phyloP scores from a whole-genome alignment of 2,888 invertebrate species.

The Ectropis crepuscularia region DNA sequence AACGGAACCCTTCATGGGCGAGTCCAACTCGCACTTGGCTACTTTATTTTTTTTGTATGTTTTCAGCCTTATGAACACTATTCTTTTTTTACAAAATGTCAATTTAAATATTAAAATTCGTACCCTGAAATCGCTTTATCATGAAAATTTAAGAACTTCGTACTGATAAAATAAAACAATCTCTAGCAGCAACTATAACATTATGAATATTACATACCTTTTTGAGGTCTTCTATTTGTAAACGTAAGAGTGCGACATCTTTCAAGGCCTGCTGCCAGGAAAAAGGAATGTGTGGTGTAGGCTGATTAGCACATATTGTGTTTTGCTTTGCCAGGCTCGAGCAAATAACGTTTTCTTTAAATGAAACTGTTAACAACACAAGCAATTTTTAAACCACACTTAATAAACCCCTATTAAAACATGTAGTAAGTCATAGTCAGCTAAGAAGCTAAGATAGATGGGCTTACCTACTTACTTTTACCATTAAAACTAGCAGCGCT shows the following conservation, averaged over 20 bases:
- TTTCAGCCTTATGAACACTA: too few relatives aligned
- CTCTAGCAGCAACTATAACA: neutral
- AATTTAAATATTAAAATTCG: too few relatives aligned
- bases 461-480: too few relatives aligned
- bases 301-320: constrained; percentile 12
- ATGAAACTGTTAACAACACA: constrained; percentile 1
- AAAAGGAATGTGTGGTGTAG: constrained; percentile 23
- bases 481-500: too few relatives aligned
- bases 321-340: constrained; percentile 51
- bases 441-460: too few relatives aligned
- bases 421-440: too few relatives aligned
- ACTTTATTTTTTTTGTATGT: too few relatives aligned
- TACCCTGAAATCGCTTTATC: too few relatives aligned
- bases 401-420: neutral
- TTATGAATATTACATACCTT: constrained; percentile 52
- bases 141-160: too few relatives aligned
- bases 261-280: constrained; percentile 57
- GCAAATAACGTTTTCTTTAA: constrained; percentile 43
- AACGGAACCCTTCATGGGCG: too few relatives aligned
- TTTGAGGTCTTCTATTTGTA: constrained; percentile 64
- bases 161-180: too few relatives aligned
- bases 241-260: constrained; percentile 60
- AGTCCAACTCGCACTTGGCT: too few relatives aligned
- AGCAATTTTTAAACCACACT: neutral
- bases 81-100: neutral